phyloP scores from a whole-genome alignment of 2,113 vertebrate species.

The Centrocercus urophasianus region DNA sequence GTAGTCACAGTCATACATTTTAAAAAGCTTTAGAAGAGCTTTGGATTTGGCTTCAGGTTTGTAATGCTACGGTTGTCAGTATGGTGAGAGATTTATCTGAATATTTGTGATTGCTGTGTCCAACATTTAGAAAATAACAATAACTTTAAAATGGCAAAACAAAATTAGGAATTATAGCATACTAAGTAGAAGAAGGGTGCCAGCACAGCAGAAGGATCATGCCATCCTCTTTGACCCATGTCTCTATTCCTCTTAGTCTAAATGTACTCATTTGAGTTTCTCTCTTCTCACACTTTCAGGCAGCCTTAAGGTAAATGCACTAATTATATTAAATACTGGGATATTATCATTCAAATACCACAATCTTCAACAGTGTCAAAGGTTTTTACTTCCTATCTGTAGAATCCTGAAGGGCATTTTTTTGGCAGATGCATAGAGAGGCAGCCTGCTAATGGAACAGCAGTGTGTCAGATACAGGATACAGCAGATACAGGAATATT shows the following conservation, averaged over 20 bases:
- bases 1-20: conserved; percentile 56
- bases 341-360: conserved; percentile 31
- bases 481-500: background rate
- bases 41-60: conserved; percentile 65
- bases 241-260: background rate
- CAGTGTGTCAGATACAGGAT: background rate
- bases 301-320: conserved; percentile 35
- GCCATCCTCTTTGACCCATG: background rate
- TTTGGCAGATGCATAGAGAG: background rate
- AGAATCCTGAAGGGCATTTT: background rate
- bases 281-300: conserved; percentile 14
- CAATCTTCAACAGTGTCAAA: background rate
- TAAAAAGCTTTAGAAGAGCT: conserved; percentile 58
- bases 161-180: background rate
- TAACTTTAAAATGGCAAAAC: background rate
- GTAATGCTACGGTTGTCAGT: conserved; percentile 61
- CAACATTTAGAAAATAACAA: background rate
- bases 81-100: conserved; percentile 65
- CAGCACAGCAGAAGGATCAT: conserved; percentile 9
- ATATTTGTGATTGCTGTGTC: conserved; percentile 63
- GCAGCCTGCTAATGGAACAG: too few species aligned
- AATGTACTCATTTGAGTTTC: background rate
- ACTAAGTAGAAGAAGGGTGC: background rate
- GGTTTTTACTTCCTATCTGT: background rate
- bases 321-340: conserved; percentile 47